A percentile compares a stretch with the other conserved stretches of the same genome.
Conservation (phyloP, 2,888 invertebrate genomes). For the Polydrusus tereticollis region DNA sequence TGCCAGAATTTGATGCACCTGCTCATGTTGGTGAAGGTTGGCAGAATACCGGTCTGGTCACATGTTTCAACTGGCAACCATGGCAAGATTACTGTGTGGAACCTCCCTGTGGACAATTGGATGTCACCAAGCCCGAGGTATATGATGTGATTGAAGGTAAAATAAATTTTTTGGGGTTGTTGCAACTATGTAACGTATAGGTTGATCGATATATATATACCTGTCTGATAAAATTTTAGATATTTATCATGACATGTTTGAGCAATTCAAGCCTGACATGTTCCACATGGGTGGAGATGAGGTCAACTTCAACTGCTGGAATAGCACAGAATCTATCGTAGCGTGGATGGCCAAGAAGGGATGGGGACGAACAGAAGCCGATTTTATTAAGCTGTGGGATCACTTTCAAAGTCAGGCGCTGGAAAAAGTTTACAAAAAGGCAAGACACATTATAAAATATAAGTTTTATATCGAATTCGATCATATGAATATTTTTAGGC, state of each 20-base stretch:
- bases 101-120: constrained; percentile 88
- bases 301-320: constrained; percentile 81
- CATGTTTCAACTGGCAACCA: constrained; percentile 81
- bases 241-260: constrained; percentile 83
- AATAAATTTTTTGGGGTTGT: constrained; percentile 1
- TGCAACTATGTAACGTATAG: no score
- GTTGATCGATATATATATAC: no score
- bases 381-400: constrained; percentile 80
- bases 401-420: constrained; percentile 81
- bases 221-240: constrained; percentile 67
- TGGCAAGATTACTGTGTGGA: constrained; percentile 82
- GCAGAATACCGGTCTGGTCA: constrained; percentile 78
- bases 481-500: constrained; percentile 47
- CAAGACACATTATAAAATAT: background rate
- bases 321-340: constrained; percentile 76
- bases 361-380: constrained; percentile 69
- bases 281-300: constrained; percentile 94
- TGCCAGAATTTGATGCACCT: constrained; percentile 94
- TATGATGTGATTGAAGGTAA: constrained; percentile 74
- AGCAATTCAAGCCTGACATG: constrained; percentile 78
- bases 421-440: constrained; percentile 65
- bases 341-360: constrained; percentile 76
- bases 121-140: constrained; percentile 78
- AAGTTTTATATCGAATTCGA: background rate
- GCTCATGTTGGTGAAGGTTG: constrained; percentile 91